Evolutionary conservation across 35 echinoderm and acorn worm species (phyloP), one percentile per base, ranked within the genome.

Genomic region (Nesometra sesokonis): DNA sequence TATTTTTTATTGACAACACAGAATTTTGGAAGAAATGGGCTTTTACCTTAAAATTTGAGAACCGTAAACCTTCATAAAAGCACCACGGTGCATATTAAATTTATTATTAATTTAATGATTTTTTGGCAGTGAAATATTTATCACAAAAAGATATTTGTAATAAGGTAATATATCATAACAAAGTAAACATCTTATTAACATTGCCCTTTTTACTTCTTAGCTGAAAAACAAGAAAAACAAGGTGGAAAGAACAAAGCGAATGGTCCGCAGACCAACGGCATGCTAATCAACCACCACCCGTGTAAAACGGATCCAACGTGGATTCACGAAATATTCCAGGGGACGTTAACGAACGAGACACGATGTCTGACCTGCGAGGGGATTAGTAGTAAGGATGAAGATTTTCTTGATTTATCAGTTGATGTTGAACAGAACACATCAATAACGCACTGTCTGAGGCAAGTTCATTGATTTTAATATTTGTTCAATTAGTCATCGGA

Each of bases 321-420:
- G 96, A 89, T 99, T 35, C 96, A 99, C 82, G 96, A 99, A 78
- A 99, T 99, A 85, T 99, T 99, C 88, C 96, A 99, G 77, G 96
- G 96, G 17, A 99, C 96, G 17, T 84, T 99, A 19, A 99, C 96
- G 33, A 99, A 99, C 47, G 96, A 99, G 81, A 99, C 96, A 0
- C 87, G 96, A 78, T 99, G 96, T 92, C 86, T 99, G 7, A 94
- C 93, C 82, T 99, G 96, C 83, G 96, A 99, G 89, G 92, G 87
- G 85, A 91, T 98, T 21, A 98, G 95, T 88, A 98, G 92, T 37
- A 98, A 93, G 86, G 95, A 98, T 92, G 95, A 98, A 85, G 95
- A 98, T 32, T 98, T 98, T 86, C 90, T 98, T 0, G 95, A 98
- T 52, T 82, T 98, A 78, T 98, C 95, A 37, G 92, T 94, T 46